Base-by-base conservation (phyloP, 1,140 invertebrate genomes). In the Hylaeus volcanicus region DNA sequence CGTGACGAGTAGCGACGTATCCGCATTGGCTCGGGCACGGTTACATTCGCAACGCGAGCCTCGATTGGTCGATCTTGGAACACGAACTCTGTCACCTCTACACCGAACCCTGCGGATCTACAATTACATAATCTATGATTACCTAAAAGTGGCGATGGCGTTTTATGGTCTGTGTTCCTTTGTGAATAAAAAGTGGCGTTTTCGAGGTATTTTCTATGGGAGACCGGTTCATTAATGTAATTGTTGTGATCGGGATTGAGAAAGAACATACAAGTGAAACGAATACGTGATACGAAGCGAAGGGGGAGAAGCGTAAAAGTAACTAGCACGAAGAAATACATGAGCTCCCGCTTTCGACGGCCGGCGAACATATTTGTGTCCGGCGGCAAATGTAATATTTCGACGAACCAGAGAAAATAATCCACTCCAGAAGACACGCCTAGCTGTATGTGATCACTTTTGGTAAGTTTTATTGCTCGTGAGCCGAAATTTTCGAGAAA, bases 131-230 rank as follows among this genome's bases (percentile, higher is more conserved):
- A 75, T 66, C 79, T 80, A 80, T 80, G 79, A 61, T 51, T 55
- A 53, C 15, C 12, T 12, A 68, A 69, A 73, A 79, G 81, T 82
- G 69, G 81, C 81, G 76, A 82, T 82, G 81, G 81, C 81, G 81
- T 82, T 82, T 79, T 60, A 39, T 79, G 76, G 45, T 43, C 69
- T 79, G 70, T 73, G 14, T 79, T 79, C 63, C 45, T 79, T 69
- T 73, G 63, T 69, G 69, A 68, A 39, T 68, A 61, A 79, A 82
- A 79, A 68, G 75, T 78, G 75, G 68, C 14, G 53, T 82, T 82
- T 65, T 15, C 69, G 61, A 41, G n/a, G 43, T 15, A 39, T 82
- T 82, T 74, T 68, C 65, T 72, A 70, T 82, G 73, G 64, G 68
- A 82, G 61, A 56, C 64, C 61, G 53, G n/a, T 73, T 74, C 53